Conservation (phyloP, 2,113 vertebrate genomes). For the Dendropsophus ebraccatus region DNA sequence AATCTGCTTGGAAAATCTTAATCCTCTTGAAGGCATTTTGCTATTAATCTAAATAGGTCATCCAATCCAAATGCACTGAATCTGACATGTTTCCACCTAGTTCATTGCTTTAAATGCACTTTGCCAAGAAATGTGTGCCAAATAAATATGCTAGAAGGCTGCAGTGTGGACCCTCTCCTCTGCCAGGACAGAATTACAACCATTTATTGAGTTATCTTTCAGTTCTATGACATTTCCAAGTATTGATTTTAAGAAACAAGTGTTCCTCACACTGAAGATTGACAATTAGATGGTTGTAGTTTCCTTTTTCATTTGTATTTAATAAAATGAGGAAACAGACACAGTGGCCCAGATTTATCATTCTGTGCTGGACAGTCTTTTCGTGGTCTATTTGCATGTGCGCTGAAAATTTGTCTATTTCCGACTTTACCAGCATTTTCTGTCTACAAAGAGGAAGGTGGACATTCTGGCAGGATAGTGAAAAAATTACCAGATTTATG, state of each 20-base stretch:
- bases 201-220: conserved; percentile 7
- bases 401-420: too few relatives aligned
- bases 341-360: too few relatives aligned
- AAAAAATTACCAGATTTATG: too few relatives aligned
- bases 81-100: conserved; percentile 4
- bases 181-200: conserved; percentile 32
- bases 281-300: neutral
- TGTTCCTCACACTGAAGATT: neutral
- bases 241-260: conserved; percentile 32
- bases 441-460: too few relatives aligned
- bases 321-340: neutral
- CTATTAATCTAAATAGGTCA: conserved; percentile 17
- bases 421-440: too few relatives aligned
- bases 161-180: neutral
- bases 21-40: neutral
- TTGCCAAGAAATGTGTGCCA: neutral
- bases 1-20: neutral
- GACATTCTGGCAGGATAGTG: too few relatives aligned
- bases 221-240: conserved; percentile 9
- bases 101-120: neutral
- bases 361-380: too few relatives aligned
- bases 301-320: neutral
- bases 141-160: neutral
- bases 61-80: neutral
- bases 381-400: too few relatives aligned